Evolutionary conservation across 1,140 invertebrate genomes (phyloP), one percentile per base, ranked within the genome.

Genomic region (Solen grandis): DNA sequence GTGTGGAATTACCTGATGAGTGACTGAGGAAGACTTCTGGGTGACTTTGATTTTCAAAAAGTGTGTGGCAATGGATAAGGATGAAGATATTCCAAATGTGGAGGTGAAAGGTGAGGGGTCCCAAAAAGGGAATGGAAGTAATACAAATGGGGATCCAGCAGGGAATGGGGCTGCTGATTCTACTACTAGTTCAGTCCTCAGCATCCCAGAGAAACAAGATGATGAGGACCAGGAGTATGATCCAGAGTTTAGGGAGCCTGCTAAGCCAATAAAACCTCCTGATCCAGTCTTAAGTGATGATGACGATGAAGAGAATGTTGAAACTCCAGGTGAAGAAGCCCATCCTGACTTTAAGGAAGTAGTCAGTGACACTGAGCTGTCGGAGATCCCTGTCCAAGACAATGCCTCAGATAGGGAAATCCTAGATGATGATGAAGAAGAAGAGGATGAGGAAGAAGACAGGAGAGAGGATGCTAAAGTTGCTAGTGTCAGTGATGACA

Each of bases 401-500:
- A 29, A 41, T 16, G 35, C 63, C 25, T 63, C 57, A 46, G 68
- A 72, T 36, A 25, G 57, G n/a, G 36, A 62, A 62, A 55, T 76
- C 27, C 33, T 60, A 19, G 70, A 73, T 46, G 54, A 38, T 46
- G 62, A 65, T 1, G 46, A 73, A 22, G 29, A 52, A n/a, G 55
- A 63, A 10, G 14, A 50, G 16, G 68, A 54, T 13, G 25, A 70
- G 10, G 29, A 22, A 70, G 25, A 16, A n/a, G 41, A 52, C 14
- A 22, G 54, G 14, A 54, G 14, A 25, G 16, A 70, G 25, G 13
- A 50, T 8, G 29, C n/a, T 16, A 65, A 70, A 29, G 27, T 60
- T 46, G 25, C 31, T 22, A 79, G 76, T 60, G 66, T 80, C 5
- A 80, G 77, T 72, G 77, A 80, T 54, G 77, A 80, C 22, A 78